phyloP scores from a whole-genome alignment of 2,797 vertebrate genomes.

The Oophaga sylvatica region DNA sequence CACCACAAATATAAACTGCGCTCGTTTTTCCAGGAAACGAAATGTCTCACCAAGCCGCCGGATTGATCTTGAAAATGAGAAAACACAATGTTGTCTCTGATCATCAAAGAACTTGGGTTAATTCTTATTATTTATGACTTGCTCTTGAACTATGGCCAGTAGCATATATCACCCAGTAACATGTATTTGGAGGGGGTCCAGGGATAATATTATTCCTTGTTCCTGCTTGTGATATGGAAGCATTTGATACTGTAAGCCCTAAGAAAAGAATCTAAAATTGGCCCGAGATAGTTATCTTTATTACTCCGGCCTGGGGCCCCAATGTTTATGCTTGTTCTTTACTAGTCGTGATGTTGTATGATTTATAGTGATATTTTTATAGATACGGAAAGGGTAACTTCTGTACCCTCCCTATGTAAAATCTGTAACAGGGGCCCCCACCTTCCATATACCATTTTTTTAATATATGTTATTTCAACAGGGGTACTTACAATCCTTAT shows the following conservation, averaged over 20 bases:
- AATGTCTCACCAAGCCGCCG: not conserved
- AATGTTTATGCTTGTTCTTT: not conserved
- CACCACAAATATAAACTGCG: slow-evolving; percentile 6
- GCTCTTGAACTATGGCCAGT: slow-evolving; percentile 40
- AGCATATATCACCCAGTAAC: slow-evolving; percentile 35
- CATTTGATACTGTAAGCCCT: slow-evolving; percentile 4
- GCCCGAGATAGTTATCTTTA: not conserved
- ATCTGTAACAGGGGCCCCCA: not conserved
- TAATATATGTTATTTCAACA: too few species aligned
- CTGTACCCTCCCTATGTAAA: not conserved
- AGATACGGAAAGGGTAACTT: not conserved
- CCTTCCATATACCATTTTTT: not conserved
- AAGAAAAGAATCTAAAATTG: slow-evolving; percentile 10
- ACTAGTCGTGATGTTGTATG: not conserved
- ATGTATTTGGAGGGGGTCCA: slow-evolving; percentile 32
- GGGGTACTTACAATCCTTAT: too few species aligned
- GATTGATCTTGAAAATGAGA: slow-evolving; percentile 34
- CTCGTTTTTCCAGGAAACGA: slow-evolving; percentile 8
- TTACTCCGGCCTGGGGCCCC: slow-evolving; percentile 1
- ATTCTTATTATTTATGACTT: slow-evolving; percentile 48
- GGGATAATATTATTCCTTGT: slow-evolving; percentile 48
- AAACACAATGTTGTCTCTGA: slow-evolving; percentile 51
- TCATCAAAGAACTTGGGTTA: slow-evolving; percentile 51
- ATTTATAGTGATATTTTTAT: not conserved
- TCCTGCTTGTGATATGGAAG: slow-evolving; percentile 30